A percentile compares a stretch with the other conserved stretches of the same genome.
These are phyloP conservation scores for Anthoscopus minutus DNA, from an alignment of 2,113 vertebrate species.

Conservation along the genomic window DNA sequence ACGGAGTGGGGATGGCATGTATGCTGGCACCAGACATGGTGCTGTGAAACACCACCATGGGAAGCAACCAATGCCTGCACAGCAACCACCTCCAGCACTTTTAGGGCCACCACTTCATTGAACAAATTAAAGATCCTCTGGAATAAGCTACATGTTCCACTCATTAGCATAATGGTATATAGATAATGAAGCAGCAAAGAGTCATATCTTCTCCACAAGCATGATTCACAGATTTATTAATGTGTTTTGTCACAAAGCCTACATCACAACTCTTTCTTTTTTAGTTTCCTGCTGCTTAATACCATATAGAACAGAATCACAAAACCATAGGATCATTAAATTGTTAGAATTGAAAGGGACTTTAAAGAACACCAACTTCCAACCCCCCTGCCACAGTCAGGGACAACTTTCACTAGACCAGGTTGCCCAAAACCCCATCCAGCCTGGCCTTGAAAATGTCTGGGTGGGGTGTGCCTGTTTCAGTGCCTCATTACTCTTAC, in stretches of 20 bases:
- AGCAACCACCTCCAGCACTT: not conserved
- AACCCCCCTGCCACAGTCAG: not conserved
- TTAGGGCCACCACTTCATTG: not conserved
- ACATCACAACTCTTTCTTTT: not conserved
- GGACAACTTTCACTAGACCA: not conserved
- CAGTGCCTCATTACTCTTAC: not conserved
- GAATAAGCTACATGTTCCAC: not conserved
- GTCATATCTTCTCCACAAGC: not conserved
- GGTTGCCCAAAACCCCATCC: not conserved
- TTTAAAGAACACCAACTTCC: not conserved
- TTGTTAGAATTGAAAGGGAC: not conserved
- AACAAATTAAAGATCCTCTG: not conserved
- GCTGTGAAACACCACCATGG: too few relatives aligned
- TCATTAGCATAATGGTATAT: not conserved
- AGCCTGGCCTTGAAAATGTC: not conserved
- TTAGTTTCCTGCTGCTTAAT: not conserved
- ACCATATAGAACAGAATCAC: not conserved
- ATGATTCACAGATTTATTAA: not conserved
- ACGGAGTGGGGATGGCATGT: fast-evolving
- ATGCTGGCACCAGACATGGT: fast-evolving
- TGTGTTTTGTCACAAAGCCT: not conserved
- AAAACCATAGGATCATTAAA: fast-evolving
- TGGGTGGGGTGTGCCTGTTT: fast-evolving
- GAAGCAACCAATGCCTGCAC: fast-evolving
- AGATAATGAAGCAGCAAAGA: not conserved